Conservation (phyloP, 2,888 invertebrate species). For the Sthenelais limicola region DNA sequence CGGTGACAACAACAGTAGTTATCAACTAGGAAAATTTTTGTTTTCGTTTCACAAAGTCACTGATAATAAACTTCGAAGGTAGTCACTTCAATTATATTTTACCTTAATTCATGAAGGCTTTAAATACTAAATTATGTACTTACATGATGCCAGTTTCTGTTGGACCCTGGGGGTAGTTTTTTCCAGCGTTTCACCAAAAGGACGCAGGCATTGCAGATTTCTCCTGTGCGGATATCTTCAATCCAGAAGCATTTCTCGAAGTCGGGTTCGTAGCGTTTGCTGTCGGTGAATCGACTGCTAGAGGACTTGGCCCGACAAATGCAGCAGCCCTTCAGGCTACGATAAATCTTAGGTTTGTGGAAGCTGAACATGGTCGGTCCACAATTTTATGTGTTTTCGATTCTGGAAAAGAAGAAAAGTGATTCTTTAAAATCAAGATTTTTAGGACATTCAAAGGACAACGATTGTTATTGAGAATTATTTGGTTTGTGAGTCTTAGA, state of each 20-base stretch:
- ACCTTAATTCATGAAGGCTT: no score
- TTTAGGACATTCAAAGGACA: no score
- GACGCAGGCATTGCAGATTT: constrained; percentile 90
- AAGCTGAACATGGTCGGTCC: constrained; percentile 88
- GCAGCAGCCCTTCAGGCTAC: constrained; percentile 82
- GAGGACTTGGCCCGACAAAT: constrained; percentile 88
- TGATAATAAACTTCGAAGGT: no score
- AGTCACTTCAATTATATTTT: no score
- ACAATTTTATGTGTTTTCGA: no score
- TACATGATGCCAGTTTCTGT: constrained; percentile 68
- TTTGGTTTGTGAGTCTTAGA: no score
- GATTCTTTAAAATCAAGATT: no score
- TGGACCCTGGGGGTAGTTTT: constrained; percentile 64
- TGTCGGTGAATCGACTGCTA: constrained; percentile 88
- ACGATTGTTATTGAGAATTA: no score
- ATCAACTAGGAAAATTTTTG: no score
- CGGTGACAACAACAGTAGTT: no score
- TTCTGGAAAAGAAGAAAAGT: no score
- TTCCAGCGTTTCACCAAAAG: constrained; percentile 84
- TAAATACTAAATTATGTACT: constrained; percentile 51
- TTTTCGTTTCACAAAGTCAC: no score
- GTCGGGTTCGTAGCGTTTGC: constrained; percentile 86
- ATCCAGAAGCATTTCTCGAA: constrained; percentile 84
- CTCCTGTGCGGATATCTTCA: constrained; percentile 82
- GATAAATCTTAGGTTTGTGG: constrained; percentile 87